Evolutionary conservation across 2,797 vertebrate genomes (phyloP).

Genomic region (Mycteria americana): DNA sequence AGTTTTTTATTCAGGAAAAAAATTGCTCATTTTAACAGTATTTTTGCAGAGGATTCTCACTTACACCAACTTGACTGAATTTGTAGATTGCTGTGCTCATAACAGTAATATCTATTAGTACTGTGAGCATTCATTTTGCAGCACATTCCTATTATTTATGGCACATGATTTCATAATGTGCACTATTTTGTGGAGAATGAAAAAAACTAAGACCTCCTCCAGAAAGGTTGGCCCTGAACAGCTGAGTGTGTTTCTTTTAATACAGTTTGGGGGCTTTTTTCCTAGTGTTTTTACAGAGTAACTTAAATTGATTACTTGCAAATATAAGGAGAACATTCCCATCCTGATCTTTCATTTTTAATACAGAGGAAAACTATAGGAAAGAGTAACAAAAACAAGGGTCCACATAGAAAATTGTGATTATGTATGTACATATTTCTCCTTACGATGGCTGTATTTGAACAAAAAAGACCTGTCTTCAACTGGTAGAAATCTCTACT

Average conservation of each 20-base stretch:
- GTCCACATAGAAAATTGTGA: background rate
- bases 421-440: conserved; percentile 12
- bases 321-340: background rate
- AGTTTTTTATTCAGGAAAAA: background rate
- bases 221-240: background rate
- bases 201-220: background rate
- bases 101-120: background rate
- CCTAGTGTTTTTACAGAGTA: background rate
- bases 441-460: background rate
- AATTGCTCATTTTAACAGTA: background rate
- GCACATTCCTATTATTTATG: background rate
- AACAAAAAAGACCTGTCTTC: conserved; percentile 24
- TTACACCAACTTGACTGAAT: background rate
- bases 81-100: background rate
- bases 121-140: background rate
- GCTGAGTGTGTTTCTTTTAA: background rate
- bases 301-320: background rate
- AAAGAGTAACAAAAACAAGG: background rate
- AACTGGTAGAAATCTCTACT: conserved; percentile 22
- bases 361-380: background rate
- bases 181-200: background rate
- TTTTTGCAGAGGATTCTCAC: background rate
- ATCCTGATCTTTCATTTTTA: background rate
- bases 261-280: background rate
- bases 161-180: fast-evolving